Percentiles rank a stretch among this genome's conserved stretches.
phyloP scores from a whole-genome alignment of 2,113 vertebrate genomes.

The Jaculus jaculus region DNA sequence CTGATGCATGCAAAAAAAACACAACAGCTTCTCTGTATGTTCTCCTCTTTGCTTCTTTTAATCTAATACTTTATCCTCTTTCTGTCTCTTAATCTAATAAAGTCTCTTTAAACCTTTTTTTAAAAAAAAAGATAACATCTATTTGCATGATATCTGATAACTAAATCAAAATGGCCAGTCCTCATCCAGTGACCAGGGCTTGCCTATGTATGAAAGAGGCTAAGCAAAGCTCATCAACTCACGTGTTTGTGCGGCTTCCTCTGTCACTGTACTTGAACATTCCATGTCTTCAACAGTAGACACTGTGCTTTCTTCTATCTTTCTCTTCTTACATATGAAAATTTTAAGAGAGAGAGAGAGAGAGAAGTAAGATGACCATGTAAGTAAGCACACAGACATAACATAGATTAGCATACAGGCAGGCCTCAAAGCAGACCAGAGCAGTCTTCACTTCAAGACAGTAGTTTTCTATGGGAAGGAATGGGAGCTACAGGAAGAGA shows the following conservation, averaged over 20 bases:
- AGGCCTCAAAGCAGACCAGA: not conserved
- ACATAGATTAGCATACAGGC: not conserved
- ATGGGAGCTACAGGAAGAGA: not conserved
- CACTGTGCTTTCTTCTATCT: slow-evolving; percentile 74
- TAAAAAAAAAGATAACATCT: not conserved
- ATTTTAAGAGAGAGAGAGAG: slow-evolving; percentile 18
- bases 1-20: fast-evolving
- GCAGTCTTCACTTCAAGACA: no score
- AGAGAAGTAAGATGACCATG: not conserved
- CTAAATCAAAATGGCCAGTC: not conserved
- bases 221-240: slow-evolving; percentile 63
- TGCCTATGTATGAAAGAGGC: not conserved
- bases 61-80: no score
- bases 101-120: no score
- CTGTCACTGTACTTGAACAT: slow-evolving; percentile 63
- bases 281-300: slow-evolving; percentile 69
- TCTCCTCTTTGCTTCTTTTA: no score
- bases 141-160: not conserved
- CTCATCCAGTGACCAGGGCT: not conserved
- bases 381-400: not conserved
- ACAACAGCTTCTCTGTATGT: not conserved
- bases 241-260: slow-evolving; percentile 70
- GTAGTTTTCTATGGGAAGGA: not conserved
- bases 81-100: no score
- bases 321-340: slow-evolving; percentile 69